Evolutionary conservation across 1,140 invertebrate species (phyloP), one percentile per base, ranked within the genome.

Genomic region (Babylonia areolata): DNA sequence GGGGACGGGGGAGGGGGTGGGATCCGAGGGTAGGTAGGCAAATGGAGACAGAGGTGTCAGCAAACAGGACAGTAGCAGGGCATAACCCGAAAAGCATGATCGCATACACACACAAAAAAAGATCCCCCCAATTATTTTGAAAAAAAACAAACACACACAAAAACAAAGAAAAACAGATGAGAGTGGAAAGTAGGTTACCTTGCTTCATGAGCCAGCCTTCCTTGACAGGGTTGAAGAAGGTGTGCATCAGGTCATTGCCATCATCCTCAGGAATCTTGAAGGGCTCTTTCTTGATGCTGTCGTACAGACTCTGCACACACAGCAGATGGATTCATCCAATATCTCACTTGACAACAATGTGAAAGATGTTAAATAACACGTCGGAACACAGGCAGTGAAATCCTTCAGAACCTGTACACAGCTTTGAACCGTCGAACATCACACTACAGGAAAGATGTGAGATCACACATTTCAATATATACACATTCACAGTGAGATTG

Each of bases 201-300:
- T 99, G 98, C 94, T 99, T 99, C 97, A 98, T 99, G 28, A 99
- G 96, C 99, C 99, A 99, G 71, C 99, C 99, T 94, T 99, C 99
- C 94, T 99, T 98, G 94, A 99, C 98, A 0, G 99, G 98, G 95
- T 99, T 99, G 95, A 99, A 99, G 95, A 99, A 99, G 46, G 98
- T 99, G 94, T 99, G 98, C 98, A 99, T 99, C 89, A 99, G 96
- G 95, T 99, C 98, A 95, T 99, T 99, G 54, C 98, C 98, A 95
- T 99, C 98, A 95, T 99, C 99, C 94, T 99, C 98, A 2, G 99
- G 98, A 93, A 99, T 99, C 89, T 99, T 99, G 95, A 99, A 99
- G 33, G 99, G 99, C 95, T 99, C 98, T 78, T 98, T 98, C 95
- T 99, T 98, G 94, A 99, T 99, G 92, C 97, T 99, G 93, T 99